Conservation (phyloP, 2,888 invertebrate species). For the Laothoe populi region DNA sequence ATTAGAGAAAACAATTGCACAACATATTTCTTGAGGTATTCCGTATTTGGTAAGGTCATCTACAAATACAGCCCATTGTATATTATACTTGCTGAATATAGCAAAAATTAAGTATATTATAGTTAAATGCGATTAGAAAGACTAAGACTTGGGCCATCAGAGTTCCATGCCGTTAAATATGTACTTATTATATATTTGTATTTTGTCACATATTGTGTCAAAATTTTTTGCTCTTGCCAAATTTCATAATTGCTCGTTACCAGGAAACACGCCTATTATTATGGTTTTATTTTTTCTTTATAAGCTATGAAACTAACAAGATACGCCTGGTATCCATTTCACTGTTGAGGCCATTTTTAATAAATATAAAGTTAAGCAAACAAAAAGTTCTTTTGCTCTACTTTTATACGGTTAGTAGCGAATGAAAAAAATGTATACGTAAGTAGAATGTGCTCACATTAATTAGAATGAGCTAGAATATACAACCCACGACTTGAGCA, state of each 20-base stretch:
- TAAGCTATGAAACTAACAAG: background rate
- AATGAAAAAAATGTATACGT: conserved; percentile 35
- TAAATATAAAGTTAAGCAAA: background rate
- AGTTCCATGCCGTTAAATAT: too few relatives aligned
- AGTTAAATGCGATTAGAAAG: too few relatives aligned
- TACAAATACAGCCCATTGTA: conserved; percentile 16
- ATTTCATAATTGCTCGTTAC: too few relatives aligned
- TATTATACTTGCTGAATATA: too few relatives aligned
- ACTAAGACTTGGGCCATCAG: too few relatives aligned
- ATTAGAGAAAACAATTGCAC: conserved; percentile 32
- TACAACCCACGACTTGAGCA: conserved; percentile 54
- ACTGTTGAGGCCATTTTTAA: background rate
- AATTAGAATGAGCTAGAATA: conserved; percentile 56
- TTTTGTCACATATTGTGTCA: too few relatives aligned
- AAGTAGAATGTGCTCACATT: conserved; percentile 39
- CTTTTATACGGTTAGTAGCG: conserved; percentile 34
- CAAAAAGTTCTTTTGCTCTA: background rate
- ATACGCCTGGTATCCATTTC: background rate
- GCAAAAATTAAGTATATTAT: too few relatives aligned
- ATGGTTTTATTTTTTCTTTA: too few relatives aligned
- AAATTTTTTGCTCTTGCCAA: too few relatives aligned
- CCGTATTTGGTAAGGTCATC: conserved; percentile 14
- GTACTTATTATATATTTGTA: too few relatives aligned
- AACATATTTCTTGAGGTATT: conserved; percentile 23
- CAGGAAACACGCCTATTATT: too few relatives aligned